Evolutionary conservation across 2,113 vertebrate genomes (phyloP).

Genomic region (Aspiorhynchus laticeps): DNA sequence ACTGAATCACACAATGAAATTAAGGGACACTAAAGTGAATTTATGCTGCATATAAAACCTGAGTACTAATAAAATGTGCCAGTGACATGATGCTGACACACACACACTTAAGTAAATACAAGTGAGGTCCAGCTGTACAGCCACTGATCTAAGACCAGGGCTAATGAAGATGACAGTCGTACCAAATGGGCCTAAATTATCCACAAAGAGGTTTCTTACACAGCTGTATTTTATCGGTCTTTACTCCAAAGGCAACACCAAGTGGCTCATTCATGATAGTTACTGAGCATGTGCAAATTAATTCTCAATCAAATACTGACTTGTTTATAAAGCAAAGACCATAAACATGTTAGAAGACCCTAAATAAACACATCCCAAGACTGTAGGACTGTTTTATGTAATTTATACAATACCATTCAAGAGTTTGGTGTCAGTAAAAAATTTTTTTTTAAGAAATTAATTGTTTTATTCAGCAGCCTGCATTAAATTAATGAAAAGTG

Average conservation of each 20-base stretch:
- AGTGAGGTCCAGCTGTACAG: neutral
- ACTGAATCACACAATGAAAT: neutral
- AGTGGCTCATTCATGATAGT: neutral
- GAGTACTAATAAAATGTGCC: conserved; percentile 24
- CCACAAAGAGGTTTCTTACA: neutral
- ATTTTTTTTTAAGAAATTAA: too few species aligned
- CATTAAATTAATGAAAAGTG: neutral
- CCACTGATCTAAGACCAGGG: conserved; percentile 8
- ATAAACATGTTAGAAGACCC: neutral
- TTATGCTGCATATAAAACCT: conserved; percentile 21
- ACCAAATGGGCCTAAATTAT: neutral
- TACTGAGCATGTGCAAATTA: neutral
- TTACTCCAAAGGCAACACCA: neutral
- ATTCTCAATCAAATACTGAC: neutral
- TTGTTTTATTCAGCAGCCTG: too few species aligned
- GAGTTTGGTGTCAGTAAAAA: too few species aligned
- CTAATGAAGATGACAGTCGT: neutral
- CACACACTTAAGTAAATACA: neutral
- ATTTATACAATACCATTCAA: neutral
- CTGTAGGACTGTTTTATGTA: neutral
- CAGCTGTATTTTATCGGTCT: neutral
- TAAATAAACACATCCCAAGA: neutral
- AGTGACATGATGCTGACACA: neutral
- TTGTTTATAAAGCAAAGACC: neutral
- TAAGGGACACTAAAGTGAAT: neutral